phyloP scores from a whole-genome alignment of 2,888 invertebrate genomes.

The Pediacus dermestoides region DNA sequence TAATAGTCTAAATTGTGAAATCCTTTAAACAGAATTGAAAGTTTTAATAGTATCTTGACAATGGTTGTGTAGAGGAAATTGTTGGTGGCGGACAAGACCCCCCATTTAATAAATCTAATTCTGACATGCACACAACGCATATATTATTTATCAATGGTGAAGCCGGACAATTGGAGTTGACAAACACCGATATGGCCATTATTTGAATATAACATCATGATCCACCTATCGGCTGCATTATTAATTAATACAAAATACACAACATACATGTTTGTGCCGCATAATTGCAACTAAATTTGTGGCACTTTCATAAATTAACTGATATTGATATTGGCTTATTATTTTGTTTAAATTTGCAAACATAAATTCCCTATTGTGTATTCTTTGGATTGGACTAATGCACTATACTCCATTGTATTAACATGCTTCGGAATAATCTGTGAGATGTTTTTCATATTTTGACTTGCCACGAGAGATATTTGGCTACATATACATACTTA shows the following conservation, averaged over 20 bases:
- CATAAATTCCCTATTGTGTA: slow-evolving; percentile 41
- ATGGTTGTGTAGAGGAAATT: slow-evolving; percentile 24
- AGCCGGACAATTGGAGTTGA: slow-evolving; percentile 46
- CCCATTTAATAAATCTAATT: slow-evolving; percentile 46
- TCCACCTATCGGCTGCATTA: slow-evolving; percentile 48
- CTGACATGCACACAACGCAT: slow-evolving; percentile 44
- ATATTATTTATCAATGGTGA: slow-evolving; percentile 45
- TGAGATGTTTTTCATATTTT: too few species aligned
- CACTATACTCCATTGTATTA: too few species aligned
- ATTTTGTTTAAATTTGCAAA: slow-evolving; percentile 47
- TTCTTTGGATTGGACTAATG: slow-evolving; percentile 28
- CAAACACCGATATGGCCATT: slow-evolving; percentile 46
- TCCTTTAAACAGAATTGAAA: too few species aligned
- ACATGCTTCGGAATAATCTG: too few species aligned
- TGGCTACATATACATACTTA: too few species aligned
- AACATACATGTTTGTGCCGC: slow-evolving; percentile 46
- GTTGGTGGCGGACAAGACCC: slow-evolving; percentile 35
- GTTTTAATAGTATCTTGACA: slow-evolving; percentile 28
- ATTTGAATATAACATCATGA: slow-evolving; percentile 49
- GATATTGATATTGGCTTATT: slow-evolving; percentile 48
- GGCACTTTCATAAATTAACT: slow-evolving; percentile 48
- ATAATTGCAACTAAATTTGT: slow-evolving; percentile 49
- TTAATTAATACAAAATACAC: slow-evolving; percentile 48
- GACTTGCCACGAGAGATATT: too few species aligned
- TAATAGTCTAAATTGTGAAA: too few species aligned